phyloP scores from a whole-genome alignment of 35 echinoderm and acorn worm species.

The Apostichopus parvimensis region DNA sequence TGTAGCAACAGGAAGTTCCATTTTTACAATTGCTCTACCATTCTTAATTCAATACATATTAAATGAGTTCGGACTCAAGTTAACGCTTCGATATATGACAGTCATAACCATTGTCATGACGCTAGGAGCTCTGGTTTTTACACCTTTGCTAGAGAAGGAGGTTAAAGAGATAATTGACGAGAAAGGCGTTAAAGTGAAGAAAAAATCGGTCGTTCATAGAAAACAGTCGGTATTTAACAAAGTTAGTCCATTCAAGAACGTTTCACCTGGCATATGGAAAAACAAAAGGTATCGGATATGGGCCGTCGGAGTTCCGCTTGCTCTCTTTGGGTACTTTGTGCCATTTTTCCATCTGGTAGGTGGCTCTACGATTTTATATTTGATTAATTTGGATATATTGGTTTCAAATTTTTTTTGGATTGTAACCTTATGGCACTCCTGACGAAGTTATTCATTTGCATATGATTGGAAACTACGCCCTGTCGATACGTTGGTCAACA shows the following conservation, averaged over 20 bases:
- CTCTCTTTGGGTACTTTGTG: conserved; percentile 94
- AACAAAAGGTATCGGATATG: conserved; percentile 82
- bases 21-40: conserved; percentile 92
- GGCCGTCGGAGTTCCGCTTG: conserved; percentile 80
- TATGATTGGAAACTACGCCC: no score
- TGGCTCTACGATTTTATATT: neutral
- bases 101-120: conserved; percentile 69
- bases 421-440: no score
- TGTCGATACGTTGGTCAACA: no score
- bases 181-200: conserved; percentile 40
- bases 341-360: conserved; percentile 98
- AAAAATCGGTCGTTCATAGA: conserved; percentile 30
- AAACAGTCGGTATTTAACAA: conserved; percentile 49
- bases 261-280: conserved; percentile 75
- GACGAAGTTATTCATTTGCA: no score
- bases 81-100: conserved; percentile 67
- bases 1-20: conserved; percentile 81
- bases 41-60: conserved; percentile 64
- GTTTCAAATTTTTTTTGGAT: no score
- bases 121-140: conserved; percentile 63
- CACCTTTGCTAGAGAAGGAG: conserved; percentile 51
- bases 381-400: no score
- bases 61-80: conserved; percentile 61
- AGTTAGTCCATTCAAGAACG: conserved; percentile 49
- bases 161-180: conserved; percentile 22